These are phyloP conservation scores for Austrolebias charrua DNA, from an alignment of 2,797 vertebrate species.

Conservation along the genomic window DNA sequence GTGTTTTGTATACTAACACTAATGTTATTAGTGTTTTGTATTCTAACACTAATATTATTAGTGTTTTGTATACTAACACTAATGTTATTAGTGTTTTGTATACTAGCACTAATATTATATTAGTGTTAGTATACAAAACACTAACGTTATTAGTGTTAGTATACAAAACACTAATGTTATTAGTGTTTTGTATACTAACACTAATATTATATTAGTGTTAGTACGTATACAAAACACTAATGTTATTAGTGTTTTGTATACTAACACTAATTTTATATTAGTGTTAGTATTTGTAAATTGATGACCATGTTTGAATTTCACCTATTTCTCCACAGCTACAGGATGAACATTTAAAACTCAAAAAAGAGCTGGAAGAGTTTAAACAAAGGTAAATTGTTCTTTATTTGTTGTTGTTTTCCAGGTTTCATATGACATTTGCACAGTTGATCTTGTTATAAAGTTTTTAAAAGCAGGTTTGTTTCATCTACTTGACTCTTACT, in stretches of 20 bases:
- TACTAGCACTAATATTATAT: not conserved
- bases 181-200: too few species aligned
- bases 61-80: too few species aligned
- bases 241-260: not conserved
- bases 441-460: not conserved
- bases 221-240: too few species aligned
- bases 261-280: not conserved
- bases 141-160: too few species aligned
- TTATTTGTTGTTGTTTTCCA: not conserved
- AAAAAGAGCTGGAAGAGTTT: constrained; percentile 90
- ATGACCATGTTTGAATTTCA: not conserved
- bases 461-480: constrained; percentile 6
- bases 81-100: too few species aligned
- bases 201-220: not conserved
- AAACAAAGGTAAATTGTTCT: constrained; percentile 87
- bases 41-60: not conserved
- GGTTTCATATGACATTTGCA: not conserved
- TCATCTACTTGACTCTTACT: constrained; percentile 3
- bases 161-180: not conserved
- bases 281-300: not conserved
- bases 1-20: too few species aligned
- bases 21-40: too few species aligned
- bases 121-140: not conserved
- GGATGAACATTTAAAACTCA: constrained; percentile 88
- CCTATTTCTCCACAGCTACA: constrained; percentile 77